Evolutionary conservation across 1,140 invertebrate species (phyloP).

Genomic region (Drosophila lacteicornis): DNA sequence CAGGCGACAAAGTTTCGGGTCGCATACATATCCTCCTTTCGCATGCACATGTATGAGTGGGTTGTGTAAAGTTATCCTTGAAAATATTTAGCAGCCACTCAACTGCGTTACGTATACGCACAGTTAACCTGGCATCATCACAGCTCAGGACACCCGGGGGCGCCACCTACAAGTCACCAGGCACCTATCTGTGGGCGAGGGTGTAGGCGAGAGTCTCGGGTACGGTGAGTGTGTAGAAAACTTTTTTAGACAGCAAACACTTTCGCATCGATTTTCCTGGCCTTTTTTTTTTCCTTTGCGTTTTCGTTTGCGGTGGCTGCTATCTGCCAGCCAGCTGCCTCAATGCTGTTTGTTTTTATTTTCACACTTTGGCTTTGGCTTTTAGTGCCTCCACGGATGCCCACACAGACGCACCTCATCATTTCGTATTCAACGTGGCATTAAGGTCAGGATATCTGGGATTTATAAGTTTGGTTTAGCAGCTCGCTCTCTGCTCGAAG

Average conservation of each 20-base stretch:
- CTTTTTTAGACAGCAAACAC: constrained; percentile 68
- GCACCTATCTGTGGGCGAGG: constrained; percentile 34
- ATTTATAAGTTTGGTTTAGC: constrained; percentile 82
- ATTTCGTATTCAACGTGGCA: constrained; percentile 80
- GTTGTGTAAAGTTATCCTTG: constrained; percentile 71
- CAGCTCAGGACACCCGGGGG: constrained; percentile 51
- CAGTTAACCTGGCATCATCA: constrained; percentile 73
- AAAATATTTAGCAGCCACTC: constrained; percentile 80
- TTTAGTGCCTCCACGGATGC: constrained; percentile 46
- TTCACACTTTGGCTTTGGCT: constrained; percentile 60
- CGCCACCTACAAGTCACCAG: constrained; percentile 68
- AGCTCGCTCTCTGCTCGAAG: constrained; percentile 29
- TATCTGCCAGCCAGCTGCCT: constrained; percentile 58
- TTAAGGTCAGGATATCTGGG: constrained; percentile 83
- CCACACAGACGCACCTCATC: constrained; percentile 53
- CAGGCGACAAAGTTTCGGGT: constrained; percentile 67
- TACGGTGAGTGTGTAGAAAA: constrained; percentile 36
- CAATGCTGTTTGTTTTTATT: constrained; percentile 71
- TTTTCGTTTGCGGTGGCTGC: constrained; percentile 29
- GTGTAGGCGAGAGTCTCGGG: neutral
- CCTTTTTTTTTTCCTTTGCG: constrained; percentile 22
- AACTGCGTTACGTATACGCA: constrained; percentile 74
- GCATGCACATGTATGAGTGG: constrained; percentile 54
- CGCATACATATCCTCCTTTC: constrained; percentile 24
- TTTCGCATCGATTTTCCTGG: constrained; percentile 73